These are phyloP conservation scores for Achatina immaculata DNA, from an alignment of 1,140 invertebrate genomes.

Conservation along the genomic window DNA sequence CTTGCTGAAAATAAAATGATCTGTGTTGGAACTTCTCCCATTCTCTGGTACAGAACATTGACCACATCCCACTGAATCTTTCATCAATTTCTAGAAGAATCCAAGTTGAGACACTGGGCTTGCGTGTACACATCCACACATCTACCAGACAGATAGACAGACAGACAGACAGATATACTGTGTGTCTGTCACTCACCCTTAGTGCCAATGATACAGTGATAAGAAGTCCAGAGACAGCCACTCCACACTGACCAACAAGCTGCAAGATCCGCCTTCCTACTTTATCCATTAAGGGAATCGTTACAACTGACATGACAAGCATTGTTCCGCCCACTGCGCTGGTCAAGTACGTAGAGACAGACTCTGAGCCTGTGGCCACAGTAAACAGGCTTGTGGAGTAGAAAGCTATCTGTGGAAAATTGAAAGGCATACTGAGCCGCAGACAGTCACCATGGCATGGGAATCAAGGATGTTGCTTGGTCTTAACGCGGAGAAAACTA, in stretches of 20 bases:
- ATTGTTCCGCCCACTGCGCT: constrained; percentile 79
- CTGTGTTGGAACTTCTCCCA: no score
- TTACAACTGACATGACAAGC: constrained; percentile 67
- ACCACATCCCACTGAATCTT: no score
- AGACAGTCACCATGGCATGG: no score
- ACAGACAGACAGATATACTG: no score
- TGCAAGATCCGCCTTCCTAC: constrained; percentile 85
- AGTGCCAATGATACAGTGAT: constrained; percentile 86
- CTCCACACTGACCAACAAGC: constrained; percentile 83
- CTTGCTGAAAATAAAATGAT: no score
- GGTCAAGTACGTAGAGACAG: constrained; percentile 82
- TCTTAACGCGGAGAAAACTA: no score
- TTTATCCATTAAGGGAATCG: constrained; percentile 71
- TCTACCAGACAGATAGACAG: no score
- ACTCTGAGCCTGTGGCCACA: constrained; percentile 77
- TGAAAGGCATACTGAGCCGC: no score
- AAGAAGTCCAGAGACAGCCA: constrained; percentile 92
- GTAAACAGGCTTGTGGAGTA: constrained; percentile 87
- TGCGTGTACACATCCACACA: background rate
- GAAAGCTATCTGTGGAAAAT: constrained; percentile 77
- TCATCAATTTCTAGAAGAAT: no score
- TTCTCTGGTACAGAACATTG: constrained; percentile 73
- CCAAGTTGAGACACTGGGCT: no score
- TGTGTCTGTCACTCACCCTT: constrained; percentile 80
- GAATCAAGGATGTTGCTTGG: no score